A percentile compares a stretch with the other conserved stretches of the same genome.
phyloP scores from a whole-genome alignment of 1,140 invertebrate genomes.

The Aethina tumida region DNA sequence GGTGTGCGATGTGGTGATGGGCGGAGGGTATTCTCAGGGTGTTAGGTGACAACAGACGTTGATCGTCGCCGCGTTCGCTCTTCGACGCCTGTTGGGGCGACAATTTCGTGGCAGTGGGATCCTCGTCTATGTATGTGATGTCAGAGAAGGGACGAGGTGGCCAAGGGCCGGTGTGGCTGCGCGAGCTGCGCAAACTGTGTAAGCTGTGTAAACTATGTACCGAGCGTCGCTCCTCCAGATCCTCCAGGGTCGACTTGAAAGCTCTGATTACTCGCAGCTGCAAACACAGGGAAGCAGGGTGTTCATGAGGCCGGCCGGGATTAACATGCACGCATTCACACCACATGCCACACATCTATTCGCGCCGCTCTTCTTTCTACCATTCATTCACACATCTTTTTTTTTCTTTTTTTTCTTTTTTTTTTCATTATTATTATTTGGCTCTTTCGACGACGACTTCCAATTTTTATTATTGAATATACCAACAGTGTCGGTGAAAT shows the following conservation, averaged over 20 bases:
- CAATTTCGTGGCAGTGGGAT: conserved; percentile 51
- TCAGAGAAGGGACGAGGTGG: conserved; percentile 72
- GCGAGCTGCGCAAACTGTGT: conserved; percentile 82
- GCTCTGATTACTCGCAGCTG: conserved; percentile 99
- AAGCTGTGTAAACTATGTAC: conserved; percentile 95
- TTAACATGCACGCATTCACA: conserved; percentile 25
- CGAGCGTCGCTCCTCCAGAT: conserved; percentile 96
- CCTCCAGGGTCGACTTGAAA: conserved; percentile 99
- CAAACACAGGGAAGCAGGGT: conserved; percentile 55
- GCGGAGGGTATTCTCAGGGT: conserved; percentile 33
- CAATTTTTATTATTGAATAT: no score
- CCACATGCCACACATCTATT: conserved; percentile 1
- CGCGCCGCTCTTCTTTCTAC: conserved; percentile 1
- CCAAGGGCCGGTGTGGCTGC: conserved; percentile 64
- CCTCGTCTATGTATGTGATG: conserved; percentile 88
- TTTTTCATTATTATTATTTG: no score
- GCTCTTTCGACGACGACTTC: no score
- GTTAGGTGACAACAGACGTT: conserved; percentile 35
- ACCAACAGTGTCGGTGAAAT: no score
- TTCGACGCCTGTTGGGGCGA: conserved; percentile 42
- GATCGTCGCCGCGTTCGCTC: conserved; percentile 39
- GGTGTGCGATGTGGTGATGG: conserved; percentile 33
- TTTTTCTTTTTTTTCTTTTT: no score
- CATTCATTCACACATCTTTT: no score
- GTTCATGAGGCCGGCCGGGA: conserved; percentile 33